Evolutionary conservation across 2,888 invertebrate genomes (phyloP).

Genomic region (Tetranychus truncatus): DNA sequence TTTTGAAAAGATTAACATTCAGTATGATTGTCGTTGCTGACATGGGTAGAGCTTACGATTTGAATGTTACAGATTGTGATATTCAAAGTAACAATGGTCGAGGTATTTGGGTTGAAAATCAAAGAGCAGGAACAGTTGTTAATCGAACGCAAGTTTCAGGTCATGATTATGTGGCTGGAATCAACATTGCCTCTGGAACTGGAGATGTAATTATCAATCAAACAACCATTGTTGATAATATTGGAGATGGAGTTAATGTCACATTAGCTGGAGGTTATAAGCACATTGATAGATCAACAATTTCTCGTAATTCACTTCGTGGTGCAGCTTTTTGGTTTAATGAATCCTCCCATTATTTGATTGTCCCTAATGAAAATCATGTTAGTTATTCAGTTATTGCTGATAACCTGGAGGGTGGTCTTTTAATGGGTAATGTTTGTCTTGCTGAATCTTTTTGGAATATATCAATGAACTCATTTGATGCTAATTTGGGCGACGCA

Average conservation of each 20-base stretch:
- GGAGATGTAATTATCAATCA: conserved; percentile 84
- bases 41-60: conserved; percentile 52
- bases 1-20: conserved; percentile 51
- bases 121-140: conserved; percentile 69
- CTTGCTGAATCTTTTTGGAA: conserved; percentile 47
- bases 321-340: conserved; percentile 83
- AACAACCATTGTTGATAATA: conserved; percentile 69
- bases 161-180: conserved; percentile 71
- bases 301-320: conserved; percentile 70
- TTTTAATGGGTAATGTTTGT: conserved; percentile 83
- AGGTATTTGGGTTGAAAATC: conserved; percentile 79
- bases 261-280: conserved; percentile 83
- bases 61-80: conserved; percentile 64
- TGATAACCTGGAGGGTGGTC: conserved; percentile 67
- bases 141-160: conserved; percentile 62
- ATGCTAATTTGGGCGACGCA: conserved; percentile 54
- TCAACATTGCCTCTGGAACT: conserved; percentile 72
- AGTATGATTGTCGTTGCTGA: conserved; percentile 47
- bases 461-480: conserved; percentile 76
- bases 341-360: conserved; percentile 42
- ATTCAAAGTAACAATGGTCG: conserved; percentile 77
- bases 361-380: conserved; percentile 20
- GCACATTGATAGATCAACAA: conserved; percentile 65
- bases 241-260: conserved; percentile 84
- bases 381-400: conserved; percentile 69